Conservation (phyloP, 2,888 invertebrate species). For the Anthrax anthrax region DNA sequence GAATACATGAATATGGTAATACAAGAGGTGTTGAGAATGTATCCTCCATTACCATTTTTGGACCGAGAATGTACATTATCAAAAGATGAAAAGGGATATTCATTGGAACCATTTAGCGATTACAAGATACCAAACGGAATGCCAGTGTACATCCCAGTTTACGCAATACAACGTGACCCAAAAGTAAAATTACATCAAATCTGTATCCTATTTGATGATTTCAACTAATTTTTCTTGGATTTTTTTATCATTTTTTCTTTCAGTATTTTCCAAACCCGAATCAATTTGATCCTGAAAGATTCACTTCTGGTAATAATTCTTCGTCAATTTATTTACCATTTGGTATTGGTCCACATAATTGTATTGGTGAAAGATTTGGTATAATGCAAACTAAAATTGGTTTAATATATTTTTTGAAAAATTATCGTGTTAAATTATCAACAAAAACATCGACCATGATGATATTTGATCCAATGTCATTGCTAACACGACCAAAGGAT, state of each 20-base stretch:
- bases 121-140: constrained; percentile 24
- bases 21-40: constrained; percentile 25
- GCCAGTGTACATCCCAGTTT: constrained; percentile 28
- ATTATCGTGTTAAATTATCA: constrained; percentile 25
- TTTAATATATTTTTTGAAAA: constrained; percentile 25
- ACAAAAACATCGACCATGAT: constrained; percentile 16
- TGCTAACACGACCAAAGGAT: constrained; percentile 20
- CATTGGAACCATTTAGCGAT: constrained; percentile 22
- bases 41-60: constrained; percentile 30
- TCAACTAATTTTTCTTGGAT: constrained; percentile 19
- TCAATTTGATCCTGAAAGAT: constrained; percentile 31
- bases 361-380: constrained; percentile 33
- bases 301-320: constrained; percentile 22
- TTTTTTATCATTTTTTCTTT: constrained; percentile 31
- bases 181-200: constrained; percentile 26
- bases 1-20: constrained; percentile 24
- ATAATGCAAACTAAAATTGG: constrained; percentile 31
- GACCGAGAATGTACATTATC: constrained; percentile 26
- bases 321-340: constrained; percentile 33
- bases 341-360: constrained; percentile 31
- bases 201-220: neutral
- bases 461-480: constrained; percentile 22
- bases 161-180: constrained; percentile 28
- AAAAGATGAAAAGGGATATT: constrained; percentile 17
- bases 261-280: constrained; percentile 26